Evolutionary conservation across 2,888 invertebrate genomes (phyloP), one percentile per base, ranked within the genome.

Genomic region (Parasteatoda lunata): DNA sequence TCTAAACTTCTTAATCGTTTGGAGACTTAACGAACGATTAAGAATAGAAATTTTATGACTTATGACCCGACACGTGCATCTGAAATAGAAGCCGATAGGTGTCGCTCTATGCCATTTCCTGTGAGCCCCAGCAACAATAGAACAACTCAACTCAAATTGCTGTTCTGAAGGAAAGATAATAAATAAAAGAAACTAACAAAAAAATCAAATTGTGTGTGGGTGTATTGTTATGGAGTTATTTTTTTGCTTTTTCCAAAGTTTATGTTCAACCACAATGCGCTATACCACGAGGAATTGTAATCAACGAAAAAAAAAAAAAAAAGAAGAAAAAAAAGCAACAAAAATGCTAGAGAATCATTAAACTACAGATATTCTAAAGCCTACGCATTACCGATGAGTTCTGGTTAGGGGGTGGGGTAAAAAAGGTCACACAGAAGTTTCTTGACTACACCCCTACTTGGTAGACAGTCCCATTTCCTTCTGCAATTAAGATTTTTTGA

Each of bases 341-440:
- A 66, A 51, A 30, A 65, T 52, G 81, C 30, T 47, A 77, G 15
- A 77, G 65, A 83, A 84, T 84, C 72, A 66, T 77, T 77, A 77
- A 77, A 76, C 77, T 71, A 71, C 52, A 30, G 75, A 65, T 71
- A 65, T 71, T 79, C 72, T 65, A 11, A 72, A 80, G 72, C 85
- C 85, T 80, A 86, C 85, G 85, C 85, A 80, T 81, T 86, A 80
- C 80, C 80, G 76, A 80, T 76, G 80, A 48, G 75, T 54, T 75
- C 52, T 76, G 30, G 45, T 75, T 59, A 70, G 30, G 7, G 54
- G 71, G 54, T 49, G 45, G 68, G 47, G 54, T 68, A 77, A 80
- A 85, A 85, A 80, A 72, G 72, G 75, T 75, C 80, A 72, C 54
- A 86, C 85, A 86, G 85, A 86, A 86, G 85, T 86, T 86, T 86